Percentiles rank a stretch among this genome's conserved stretches.
Conservation (phyloP, 2,797 vertebrate genomes). For the Sebastolobus altivelis region DNA sequence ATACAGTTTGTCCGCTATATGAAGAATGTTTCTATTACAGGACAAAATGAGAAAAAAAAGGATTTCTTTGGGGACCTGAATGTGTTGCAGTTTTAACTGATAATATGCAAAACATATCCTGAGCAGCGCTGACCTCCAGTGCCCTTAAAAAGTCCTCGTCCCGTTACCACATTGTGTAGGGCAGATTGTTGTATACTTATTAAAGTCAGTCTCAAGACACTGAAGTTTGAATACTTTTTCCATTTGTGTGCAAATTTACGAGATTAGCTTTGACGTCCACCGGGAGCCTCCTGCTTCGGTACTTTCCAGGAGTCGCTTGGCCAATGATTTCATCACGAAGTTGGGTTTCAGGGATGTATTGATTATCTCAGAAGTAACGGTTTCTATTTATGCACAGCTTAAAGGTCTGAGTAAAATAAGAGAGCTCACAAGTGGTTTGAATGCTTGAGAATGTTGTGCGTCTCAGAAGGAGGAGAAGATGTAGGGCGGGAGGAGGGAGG, state of each 20-base stretch:
- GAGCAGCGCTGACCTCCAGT: not conserved
- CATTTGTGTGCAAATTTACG: constrained; percentile 50
- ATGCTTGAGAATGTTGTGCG: not conserved
- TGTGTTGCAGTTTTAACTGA: not conserved
- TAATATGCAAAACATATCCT: not conserved
- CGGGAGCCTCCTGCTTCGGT: not conserved
- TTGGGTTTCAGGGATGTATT: constrained; percentile 5
- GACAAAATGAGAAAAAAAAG: constrained; percentile 2
- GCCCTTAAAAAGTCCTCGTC: not conserved
- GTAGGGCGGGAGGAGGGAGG: not conserved
- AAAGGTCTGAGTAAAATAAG: not conserved
- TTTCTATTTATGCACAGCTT: not conserved
- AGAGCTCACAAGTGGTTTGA: not conserved
- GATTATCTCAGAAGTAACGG: constrained; percentile 7
- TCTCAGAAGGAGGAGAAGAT: not conserved
- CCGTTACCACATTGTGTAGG: not conserved
- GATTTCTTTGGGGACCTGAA: constrained; percentile 30
- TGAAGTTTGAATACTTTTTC: constrained; percentile 2
- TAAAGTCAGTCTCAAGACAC: not conserved
- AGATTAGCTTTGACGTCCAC: constrained; percentile 6
- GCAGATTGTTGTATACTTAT: not conserved
- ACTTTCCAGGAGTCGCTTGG: not conserved
- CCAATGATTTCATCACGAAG: constrained; percentile 3
- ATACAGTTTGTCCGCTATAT: not conserved
- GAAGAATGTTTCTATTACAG: constrained; percentile 3